Evolutionary conservation across 2,797 vertebrate species (phyloP), one percentile per base, ranked within the genome.

Genomic region (Argya squamiceps): DNA sequence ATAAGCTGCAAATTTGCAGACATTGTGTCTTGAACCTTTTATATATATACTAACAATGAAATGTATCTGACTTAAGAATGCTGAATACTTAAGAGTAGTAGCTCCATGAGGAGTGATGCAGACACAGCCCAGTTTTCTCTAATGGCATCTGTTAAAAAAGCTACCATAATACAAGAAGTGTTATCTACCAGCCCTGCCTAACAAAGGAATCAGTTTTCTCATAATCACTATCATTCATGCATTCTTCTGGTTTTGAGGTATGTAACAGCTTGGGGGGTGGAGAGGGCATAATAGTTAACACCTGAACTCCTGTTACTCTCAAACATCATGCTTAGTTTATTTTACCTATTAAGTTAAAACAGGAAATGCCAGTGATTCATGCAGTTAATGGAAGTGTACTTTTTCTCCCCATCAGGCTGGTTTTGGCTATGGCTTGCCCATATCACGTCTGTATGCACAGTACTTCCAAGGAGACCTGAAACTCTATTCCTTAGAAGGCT

Each of bases 401-500:
- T 96, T 92, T 73, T 92, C 82, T 76, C 59, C 53, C 26, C n/a
- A 89, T 94, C 96, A 99, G 99, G 99, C 99, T 97, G 99, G 99
- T 82, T 99, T 99, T 97, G 99, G 99, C 44, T 99, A 99, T 32
- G 99, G 99, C 34, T 97, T 99, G 93, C 99, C 99, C 91, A 99
- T 99, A 96, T 99, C 99, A 32, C 98, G 99, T 37, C 98, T 99
- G 30, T 99, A 99, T 39, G 99, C 99, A 7, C 98, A 99, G 23
- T 99, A 99, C 97, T 99, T 99, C 85, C 99, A 99, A 96, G 99
- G 99, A 64, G 99, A 99, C 96, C 97, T 99, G 89, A 99, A 99
- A 97, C 98, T 99, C 5, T 99, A 99, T 98, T 99, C 99, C 27
- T 98, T 99, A 96, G 99, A 99, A 97, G 99, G 99, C 62, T 99